These are phyloP conservation scores for Flexamia atlantica DNA, from an alignment of 2,888 invertebrate genomes.

Conservation along the genomic window DNA sequence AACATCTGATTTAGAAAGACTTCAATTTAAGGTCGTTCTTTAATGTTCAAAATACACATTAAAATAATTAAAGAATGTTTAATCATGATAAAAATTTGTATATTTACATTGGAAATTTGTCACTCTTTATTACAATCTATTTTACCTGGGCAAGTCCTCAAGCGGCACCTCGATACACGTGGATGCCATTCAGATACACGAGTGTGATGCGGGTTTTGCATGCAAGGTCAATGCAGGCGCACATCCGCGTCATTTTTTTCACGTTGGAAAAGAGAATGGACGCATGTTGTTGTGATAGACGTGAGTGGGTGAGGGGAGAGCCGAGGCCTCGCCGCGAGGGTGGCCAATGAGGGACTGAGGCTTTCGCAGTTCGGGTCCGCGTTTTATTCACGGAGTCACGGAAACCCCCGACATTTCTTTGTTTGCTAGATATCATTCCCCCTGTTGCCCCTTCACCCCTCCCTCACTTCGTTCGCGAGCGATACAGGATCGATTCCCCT, in stretches of 20 bases:
- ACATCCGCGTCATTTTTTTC: neutral
- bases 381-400: constrained; percentile 52
- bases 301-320: neutral
- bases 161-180: neutral
- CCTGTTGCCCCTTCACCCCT: constrained; percentile 1
- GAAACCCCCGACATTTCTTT: constrained; percentile 52
- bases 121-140: no score
- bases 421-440: constrained; percentile 57
- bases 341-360: neutral
- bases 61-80: no score
- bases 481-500: constrained; percentile 24
- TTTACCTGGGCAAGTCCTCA: neutral
- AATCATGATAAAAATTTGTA: no score
- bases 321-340: neutral
- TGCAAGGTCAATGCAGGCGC: neutral
- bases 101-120: no score
- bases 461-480: neutral
- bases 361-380: neutral
- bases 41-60: no score
- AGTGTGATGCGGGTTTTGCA: neutral
- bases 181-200: constrained; percentile 10
- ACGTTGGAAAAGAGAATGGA: neutral
- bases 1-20: no score
- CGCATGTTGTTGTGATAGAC: neutral
- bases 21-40: no score